Evolutionary conservation across 2,888 invertebrate species (phyloP).

Genomic region (Tigriopus californicus): DNA sequence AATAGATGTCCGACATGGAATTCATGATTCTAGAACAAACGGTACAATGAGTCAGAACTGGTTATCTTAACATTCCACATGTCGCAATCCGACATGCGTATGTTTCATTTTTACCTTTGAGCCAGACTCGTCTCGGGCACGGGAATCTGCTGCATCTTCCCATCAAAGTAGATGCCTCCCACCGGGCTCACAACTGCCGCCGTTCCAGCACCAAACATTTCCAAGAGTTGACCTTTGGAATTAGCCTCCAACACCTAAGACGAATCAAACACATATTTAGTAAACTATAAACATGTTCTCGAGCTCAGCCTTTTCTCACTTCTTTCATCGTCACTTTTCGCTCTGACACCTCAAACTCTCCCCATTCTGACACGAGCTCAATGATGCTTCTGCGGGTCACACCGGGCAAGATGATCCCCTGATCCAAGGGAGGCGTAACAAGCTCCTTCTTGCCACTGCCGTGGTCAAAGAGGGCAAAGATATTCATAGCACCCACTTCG

Average conservation of each 20-base stretch:
- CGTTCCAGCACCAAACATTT: slow-evolving; percentile 95
- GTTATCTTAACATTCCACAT: too few species aligned
- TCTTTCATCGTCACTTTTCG: slow-evolving; percentile 63
- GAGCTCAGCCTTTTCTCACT: slow-evolving; percentile 16
- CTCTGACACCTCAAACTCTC: slow-evolving; percentile 63
- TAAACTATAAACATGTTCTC: too few species aligned
- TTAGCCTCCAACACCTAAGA: slow-evolving; percentile 41
- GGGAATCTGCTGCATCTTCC: slow-evolving; percentile 23
- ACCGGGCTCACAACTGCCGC: slow-evolving; percentile 88
- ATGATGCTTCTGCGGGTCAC: slow-evolving; percentile 75
- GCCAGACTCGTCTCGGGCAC: neutral
- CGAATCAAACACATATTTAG: too few species aligned
- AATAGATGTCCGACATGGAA: slow-evolving; percentile 68
- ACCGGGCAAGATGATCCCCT: slow-evolving; percentile 81
- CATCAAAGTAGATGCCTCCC: slow-evolving; percentile 56
- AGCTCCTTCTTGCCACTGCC: slow-evolving; percentile 79
- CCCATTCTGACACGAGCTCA: slow-evolving; percentile 59
- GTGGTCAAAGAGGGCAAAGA: slow-evolving; percentile 71
- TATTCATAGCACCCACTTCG: slow-evolving; percentile 97
- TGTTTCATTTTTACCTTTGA: neutral
- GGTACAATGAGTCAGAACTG: too few species aligned
- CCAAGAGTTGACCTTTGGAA: slow-evolving; percentile 65
- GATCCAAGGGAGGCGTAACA: slow-evolving; percentile 74
- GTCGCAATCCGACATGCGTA: too few species aligned
- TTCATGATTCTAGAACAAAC: slow-evolving; percentile 38